Percentiles rank a stretch among this genome's conserved stretches.
These are phyloP conservation scores for Aix galericulata DNA, from an alignment of 2,113 vertebrate genomes.

Conservation along the genomic window DNA sequence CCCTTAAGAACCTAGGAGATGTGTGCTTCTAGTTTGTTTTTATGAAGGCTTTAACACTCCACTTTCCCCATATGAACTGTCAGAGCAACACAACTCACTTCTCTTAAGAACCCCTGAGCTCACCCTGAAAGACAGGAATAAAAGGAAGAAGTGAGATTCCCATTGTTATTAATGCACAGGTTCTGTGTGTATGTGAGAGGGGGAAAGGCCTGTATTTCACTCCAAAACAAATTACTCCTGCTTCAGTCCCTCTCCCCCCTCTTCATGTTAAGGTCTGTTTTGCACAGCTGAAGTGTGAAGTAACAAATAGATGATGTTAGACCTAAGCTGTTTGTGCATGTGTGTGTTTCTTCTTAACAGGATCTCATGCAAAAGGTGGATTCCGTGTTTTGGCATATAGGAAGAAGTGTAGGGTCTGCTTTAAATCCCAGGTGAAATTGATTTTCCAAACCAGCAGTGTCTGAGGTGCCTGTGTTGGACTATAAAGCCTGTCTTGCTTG, in stretches of 20 bases:
- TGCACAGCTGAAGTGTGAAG: neutral
- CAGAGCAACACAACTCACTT: neutral
- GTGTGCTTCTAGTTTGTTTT: neutral
- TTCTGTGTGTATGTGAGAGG: neutral
- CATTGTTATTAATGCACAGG: neutral
- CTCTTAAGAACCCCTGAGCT: neutral
- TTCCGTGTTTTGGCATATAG: neutral
- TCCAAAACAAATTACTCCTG: neutral
- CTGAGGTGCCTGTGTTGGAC: neutral
- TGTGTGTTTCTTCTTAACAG: neutral
- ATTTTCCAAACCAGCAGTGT: neutral
- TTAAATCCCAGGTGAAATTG: neutral
- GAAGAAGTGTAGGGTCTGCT: neutral
- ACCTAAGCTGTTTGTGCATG: neutral
- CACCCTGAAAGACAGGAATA: neutral
- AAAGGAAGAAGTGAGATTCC: neutral
- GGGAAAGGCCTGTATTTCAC: neutral
- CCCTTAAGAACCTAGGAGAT: neutral
- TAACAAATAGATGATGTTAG: neutral
- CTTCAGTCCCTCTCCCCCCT: neutral
- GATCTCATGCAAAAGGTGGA: neutral
- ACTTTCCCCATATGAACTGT: neutral
- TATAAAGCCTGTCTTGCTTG: neutral
- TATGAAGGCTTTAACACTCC: neutral
- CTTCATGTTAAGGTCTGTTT: neutral